A percentile compares a stretch with the other conserved stretches of the same genome.
Evolutionary conservation across 2,113 vertebrate species (phyloP).

Genomic region (Phocoena phocoena): DNA sequence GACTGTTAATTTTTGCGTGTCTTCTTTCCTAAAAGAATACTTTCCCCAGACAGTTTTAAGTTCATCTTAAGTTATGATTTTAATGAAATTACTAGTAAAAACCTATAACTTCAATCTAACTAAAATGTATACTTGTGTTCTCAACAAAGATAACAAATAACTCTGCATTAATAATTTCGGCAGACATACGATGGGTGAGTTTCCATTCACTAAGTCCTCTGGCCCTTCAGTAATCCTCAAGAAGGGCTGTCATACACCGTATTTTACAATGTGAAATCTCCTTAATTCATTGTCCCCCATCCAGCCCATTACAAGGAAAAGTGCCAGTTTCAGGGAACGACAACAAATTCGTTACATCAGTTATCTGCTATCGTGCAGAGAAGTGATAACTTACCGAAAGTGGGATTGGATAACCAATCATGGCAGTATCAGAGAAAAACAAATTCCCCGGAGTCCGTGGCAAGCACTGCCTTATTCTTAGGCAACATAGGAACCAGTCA

Average conservation of each 20-base stretch:
- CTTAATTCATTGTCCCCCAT: too few relatives aligned
- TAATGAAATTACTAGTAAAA: background rate
- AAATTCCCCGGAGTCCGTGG: background rate
- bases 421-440: background rate
- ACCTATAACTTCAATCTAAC: background rate
- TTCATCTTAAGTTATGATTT: background rate
- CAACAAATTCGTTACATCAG: background rate
- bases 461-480: background rate
- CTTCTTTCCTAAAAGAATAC: background rate
- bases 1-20: background rate
- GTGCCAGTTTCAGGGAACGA: background rate
- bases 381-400: background rate
- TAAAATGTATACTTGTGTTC: background rate
- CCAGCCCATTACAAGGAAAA: background rate
- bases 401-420: background rate
- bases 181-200: background rate
- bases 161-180: background rate
- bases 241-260: rapidly evolving
- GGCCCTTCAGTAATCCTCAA: background rate
- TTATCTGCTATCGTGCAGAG: background rate
- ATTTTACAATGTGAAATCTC: background rate
- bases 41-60: background rate
- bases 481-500: background rate
- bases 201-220: background rate
- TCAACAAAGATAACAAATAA: background rate